Percentiles rank a stretch among this genome's conserved stretches.
Conservation (phyloP, 1,140 invertebrate species). For the Dreissena rostriformis region DNA sequence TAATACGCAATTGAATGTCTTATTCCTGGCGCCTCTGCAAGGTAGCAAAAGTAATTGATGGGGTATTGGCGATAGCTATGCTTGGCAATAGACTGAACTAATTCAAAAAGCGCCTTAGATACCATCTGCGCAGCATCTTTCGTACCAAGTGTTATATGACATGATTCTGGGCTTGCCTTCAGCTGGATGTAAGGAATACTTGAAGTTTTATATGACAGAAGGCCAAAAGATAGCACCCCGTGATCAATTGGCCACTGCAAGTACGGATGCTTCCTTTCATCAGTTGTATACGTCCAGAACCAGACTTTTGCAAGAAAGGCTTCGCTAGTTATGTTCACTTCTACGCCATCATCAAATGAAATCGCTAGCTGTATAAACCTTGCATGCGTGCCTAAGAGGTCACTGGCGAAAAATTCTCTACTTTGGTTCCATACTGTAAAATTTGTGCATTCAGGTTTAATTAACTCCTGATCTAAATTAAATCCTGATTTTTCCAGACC, state of each 20-base stretch:
- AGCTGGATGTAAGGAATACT: conserved; percentile 23
- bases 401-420: conserved; percentile 13
- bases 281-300: conserved; percentile 23
- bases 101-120: no score
- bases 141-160: no score
- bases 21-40: no score
- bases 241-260: conserved; percentile 26
- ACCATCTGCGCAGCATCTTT: no score
- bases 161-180: neutral
- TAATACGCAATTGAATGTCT: no score
- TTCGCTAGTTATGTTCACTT: neutral
- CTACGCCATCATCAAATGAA: neutral
- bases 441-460: no score
- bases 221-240: conserved; percentile 25
- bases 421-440: conserved; percentile 15
- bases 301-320: conserved; percentile 8
- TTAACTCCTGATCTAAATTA: neutral
- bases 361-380: conserved; percentile 10
- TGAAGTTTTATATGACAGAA: conserved; percentile 9
- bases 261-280: conserved; percentile 13
- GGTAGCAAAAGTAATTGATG: no score
- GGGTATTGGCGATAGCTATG: no score
- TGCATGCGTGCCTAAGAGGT: neutral
- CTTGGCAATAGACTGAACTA: no score
- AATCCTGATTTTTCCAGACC: no score